Base-by-base conservation (phyloP, 2,113 vertebrate genomes). In the Mixornis gularis region DNA sequence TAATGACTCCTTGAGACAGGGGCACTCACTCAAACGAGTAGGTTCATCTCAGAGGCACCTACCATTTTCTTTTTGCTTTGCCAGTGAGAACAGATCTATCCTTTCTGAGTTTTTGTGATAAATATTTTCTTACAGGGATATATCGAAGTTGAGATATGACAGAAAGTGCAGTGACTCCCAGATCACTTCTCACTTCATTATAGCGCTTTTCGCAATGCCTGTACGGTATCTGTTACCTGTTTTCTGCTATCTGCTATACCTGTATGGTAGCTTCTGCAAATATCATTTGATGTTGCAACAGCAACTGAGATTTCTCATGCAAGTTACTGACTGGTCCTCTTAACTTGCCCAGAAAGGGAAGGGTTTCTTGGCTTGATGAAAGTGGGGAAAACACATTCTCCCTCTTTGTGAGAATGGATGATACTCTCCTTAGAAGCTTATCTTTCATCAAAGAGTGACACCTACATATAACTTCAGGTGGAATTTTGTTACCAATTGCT, bases 391-490 rank as follows among this genome's bases (percentile, higher is more conserved):
- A 48, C 40, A 41, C 25, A 36, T 79, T 93, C 44, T 46, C 32
- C 16, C 14, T 78, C 24, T 9, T 4, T 3, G 3, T 68, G 60
- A 89, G 60, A 74, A 74, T 8, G 41, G 62, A 60, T 56, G 38
- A 34, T 84, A 30, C 30, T 89, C 49, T 56, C n/a, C 58, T 83
- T 72, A 84, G 72, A 69, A 79, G 19, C 74, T 95, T 82, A 88
- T 87, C 63, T 85, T 84, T 93, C 93, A 92, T 93, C 89, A 85
- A 77, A 91, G 62, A 71, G 26, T 81, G 89, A 92, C 89, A 93
- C 93, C 85, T 88, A 92, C 62, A 8, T 82, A 36, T 6, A 95
- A 78, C 74, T 80, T 91, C 1, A 85, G 66, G 60, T 83, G 78
- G 68, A 81, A 79, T 93, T 90, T 89, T 93, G 41, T 68, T 87